Conservation (phyloP, 2,797 vertebrate genomes). For the Bradypus variegatus region DNA sequence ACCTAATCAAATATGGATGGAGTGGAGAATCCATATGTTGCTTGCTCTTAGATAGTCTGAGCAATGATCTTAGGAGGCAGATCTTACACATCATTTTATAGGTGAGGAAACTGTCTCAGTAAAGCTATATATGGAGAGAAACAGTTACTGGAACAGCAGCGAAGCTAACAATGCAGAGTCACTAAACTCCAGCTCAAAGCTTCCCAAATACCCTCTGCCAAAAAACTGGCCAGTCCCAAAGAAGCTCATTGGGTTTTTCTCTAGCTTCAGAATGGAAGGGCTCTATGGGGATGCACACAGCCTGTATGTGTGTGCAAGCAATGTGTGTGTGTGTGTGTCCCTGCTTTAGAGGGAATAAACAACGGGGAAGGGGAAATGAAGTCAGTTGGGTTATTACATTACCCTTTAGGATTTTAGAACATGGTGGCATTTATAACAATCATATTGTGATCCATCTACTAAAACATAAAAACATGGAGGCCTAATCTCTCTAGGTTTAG, state of each 20-base stretch:
- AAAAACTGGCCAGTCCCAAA: neutral
- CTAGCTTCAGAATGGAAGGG: neutral
- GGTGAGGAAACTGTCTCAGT: neutral
- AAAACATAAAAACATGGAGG: slow-evolving; percentile 36
- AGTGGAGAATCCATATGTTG: neutral
- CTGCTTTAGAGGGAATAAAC: neutral
- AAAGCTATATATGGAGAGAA: neutral
- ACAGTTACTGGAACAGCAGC: neutral
- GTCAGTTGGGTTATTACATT: neutral
- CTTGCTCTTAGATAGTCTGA: neutral
- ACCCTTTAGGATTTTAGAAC: slow-evolving; percentile 39
- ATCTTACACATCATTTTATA: neutral
- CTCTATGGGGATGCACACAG: neutral
- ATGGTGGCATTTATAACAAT: neutral
- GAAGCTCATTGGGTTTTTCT: neutral
- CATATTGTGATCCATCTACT: slow-evolving; percentile 11
- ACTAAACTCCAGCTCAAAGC: neutral
- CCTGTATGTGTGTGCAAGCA: neutral
- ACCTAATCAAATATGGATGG: neutral
- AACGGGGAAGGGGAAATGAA: neutral
- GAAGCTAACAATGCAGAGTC: neutral
- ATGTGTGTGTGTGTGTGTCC: no score
- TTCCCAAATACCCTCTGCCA: neutral
- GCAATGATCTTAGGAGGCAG: neutral
- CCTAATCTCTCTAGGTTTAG: slow-evolving; percentile 39